Conservation (phyloP, 35 echinoderm and acorn worm species). For the Ophiothrix spiculata region DNA sequence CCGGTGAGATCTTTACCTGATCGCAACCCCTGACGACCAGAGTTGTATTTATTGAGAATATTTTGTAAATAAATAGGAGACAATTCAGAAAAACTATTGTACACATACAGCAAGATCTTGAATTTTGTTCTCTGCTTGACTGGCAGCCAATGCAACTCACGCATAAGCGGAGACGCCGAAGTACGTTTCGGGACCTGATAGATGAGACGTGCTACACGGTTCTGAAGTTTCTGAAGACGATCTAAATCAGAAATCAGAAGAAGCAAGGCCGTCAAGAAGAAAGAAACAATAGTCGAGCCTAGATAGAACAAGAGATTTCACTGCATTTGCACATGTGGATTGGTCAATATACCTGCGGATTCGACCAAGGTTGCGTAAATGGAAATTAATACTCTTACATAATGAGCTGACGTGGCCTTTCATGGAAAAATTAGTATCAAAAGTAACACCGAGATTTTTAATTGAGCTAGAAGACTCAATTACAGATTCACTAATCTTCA, state of each 20-base stretch:
- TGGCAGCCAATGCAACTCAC: slow-evolving; percentile 47
- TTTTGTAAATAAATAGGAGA: no score
- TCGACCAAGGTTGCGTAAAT: neutral
- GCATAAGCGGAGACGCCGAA: slow-evolving; percentile 17
- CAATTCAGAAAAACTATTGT: no score
- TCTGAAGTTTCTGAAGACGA: slow-evolving; percentile 27
- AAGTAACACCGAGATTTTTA: no score
- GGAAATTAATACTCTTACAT: slow-evolving; percentile 10
- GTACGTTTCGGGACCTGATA: slow-evolving; percentile 16
- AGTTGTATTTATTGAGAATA: no score
- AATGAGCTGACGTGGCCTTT: no score
- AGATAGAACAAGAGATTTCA: neutral
- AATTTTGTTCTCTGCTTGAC: slow-evolving; percentile 31
- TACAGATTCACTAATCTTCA: slow-evolving; percentile 5
- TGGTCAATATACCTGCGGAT: neutral
- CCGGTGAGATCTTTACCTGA: no score
- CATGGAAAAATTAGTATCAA: no score
- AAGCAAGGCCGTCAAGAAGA: neutral
- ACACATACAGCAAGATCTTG: no score
- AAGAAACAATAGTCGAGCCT: neutral
- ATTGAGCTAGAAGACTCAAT: slow-evolving; percentile 1
- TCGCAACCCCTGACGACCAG: no score
- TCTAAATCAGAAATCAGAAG: neutral
- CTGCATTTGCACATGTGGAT: neutral
- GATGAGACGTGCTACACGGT: slow-evolving; percentile 41